Evolutionary conservation across 37 sponge, comb jelly and placozoan genomes (phyloP), one percentile per base, ranked within the genome.

Genomic region (Mnemiopsis leidyi): DNA sequence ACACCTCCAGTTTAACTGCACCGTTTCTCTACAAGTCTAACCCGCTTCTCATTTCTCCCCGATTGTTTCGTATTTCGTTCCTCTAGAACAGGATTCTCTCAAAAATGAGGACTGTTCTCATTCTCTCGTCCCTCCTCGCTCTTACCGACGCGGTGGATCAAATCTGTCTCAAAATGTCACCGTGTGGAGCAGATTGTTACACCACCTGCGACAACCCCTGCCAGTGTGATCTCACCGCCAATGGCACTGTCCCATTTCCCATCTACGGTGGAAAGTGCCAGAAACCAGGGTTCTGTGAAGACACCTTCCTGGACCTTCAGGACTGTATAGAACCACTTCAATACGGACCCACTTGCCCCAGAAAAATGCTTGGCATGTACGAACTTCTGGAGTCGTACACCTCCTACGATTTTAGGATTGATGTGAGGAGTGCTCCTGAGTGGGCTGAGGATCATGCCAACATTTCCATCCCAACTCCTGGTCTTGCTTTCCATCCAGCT

Each of bases 291-390:
- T 85, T 85, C 90, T 85, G 90, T 85, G 90, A 85, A 37, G 3
- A 0, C 3, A 61, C 38, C 24, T 85, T 85, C 61, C 90, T 85
- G 1, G 38, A 38, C 29, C 40, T 38, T 18, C 48, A 85, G 48
- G 90, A 85, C 39, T 85, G 90, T 85, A 39, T 85, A 25, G 48
- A 85, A 37, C n/a, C n/a, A n/a, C n/a, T n/a, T n/a, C 48, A 85
- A 33, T 39, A 61, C 0, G 90, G 90, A 29, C 90, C 90, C 23
- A 39, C 90, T 1, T 85, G 90, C 24, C 90, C 90, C 24, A 48
- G 61, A 18, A 40, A 35, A 16, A 85, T 85, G 90, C 24, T 85
- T 28, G 61, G 48, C 0, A 18, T 39, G 1, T 18, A 39, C 30
- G 61, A 85, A 25, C 38, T 33, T 38, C 38, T 85, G 61, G 90